A percentile compares a stretch with the other conserved stretches of the same genome.
Conservation (phyloP, 2,797 vertebrate genomes). For the Glyptemys insculpta region DNA sequence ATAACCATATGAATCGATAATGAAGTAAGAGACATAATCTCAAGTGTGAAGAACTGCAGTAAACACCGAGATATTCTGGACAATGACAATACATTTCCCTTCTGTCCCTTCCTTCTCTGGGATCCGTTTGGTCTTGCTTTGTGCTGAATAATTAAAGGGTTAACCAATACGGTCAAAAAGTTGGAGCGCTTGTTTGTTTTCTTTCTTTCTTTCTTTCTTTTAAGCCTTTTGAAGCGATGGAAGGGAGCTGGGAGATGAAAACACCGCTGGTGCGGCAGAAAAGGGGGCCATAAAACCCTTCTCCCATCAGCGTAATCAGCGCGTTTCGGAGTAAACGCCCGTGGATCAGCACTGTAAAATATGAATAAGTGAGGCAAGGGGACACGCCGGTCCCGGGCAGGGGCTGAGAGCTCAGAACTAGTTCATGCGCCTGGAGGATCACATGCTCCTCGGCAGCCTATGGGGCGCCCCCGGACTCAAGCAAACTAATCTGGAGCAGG, state of each 20-base stretch:
- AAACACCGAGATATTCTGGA: neutral
- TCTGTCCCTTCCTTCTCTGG: neutral
- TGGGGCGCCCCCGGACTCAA: slow-evolving; percentile 64
- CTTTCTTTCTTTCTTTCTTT: neutral
- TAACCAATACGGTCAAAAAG: neutral
- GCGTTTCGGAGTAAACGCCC: neutral
- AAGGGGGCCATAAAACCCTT: neutral
- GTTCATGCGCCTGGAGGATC: slow-evolving; percentile 58
- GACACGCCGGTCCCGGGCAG: neutral
- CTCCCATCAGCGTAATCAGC: neutral
- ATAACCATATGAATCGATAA: neutral
- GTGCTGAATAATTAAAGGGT: neutral
- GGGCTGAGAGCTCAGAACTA: neutral
- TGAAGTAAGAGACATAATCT: neutral
- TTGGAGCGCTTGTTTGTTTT: neutral
- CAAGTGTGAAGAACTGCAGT: neutral
- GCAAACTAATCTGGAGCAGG: slow-evolving; percentile 77
- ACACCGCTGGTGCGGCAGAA: neutral
- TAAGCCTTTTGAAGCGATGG: slow-evolving; percentile 37
- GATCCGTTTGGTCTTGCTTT: neutral
- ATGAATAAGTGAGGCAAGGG: neutral
- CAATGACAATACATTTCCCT: neutral
- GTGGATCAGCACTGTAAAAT: neutral
- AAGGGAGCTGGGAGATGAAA: neutral
- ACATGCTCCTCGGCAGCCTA: slow-evolving; percentile 80